Percentiles rank a stretch among this genome's conserved stretches.
Evolutionary conservation across 2,113 vertebrate genomes (phyloP).

Genomic region (Puffinus mauretanicus): DNA sequence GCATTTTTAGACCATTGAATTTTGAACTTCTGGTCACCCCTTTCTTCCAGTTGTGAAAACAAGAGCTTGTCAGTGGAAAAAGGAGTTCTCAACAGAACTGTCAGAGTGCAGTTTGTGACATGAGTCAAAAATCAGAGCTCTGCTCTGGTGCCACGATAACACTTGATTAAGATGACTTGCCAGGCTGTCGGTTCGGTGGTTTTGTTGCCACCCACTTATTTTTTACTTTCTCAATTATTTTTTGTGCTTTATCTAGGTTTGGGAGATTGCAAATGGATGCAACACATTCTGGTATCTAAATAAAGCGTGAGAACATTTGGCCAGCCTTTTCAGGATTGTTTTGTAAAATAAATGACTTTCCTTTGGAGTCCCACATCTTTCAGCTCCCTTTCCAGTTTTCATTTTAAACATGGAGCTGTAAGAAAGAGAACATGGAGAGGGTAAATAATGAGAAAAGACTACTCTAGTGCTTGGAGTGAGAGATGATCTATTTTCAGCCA

Average conservation of each 20-base stretch:
- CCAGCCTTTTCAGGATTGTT: background rate
- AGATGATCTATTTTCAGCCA: background rate
- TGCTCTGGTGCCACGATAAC: background rate
- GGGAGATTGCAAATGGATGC: background rate
- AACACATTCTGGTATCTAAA: background rate
- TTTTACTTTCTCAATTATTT: slow-evolving; percentile 16
- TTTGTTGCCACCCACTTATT: slow-evolving; percentile 5
- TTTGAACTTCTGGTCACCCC: slow-evolving; percentile 51
- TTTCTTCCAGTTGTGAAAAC: slow-evolving; percentile 58
- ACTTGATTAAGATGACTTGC: slow-evolving; percentile 14
- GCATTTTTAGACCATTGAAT: slow-evolving; percentile 1
- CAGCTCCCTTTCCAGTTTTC: background rate
- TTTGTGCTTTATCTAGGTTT: slow-evolving; percentile 19
- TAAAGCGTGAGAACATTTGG: background rate
- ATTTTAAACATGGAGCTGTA: background rate
- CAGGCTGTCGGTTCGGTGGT: background rate
- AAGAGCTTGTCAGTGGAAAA: slow-evolving; percentile 26
- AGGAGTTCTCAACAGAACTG: slow-evolving; percentile 19
- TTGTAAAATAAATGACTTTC: background rate
- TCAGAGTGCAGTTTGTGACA: slow-evolving; percentile 4
- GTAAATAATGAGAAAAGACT: background rate
- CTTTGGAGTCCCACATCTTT: background rate
- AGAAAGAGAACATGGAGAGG: background rate
- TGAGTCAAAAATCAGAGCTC: slow-evolving; percentile 20
- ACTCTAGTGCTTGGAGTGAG: background rate